Conservation (phyloP, 92 coral and sea anemone genomes). For the Isaurus tuberculatus region DNA sequence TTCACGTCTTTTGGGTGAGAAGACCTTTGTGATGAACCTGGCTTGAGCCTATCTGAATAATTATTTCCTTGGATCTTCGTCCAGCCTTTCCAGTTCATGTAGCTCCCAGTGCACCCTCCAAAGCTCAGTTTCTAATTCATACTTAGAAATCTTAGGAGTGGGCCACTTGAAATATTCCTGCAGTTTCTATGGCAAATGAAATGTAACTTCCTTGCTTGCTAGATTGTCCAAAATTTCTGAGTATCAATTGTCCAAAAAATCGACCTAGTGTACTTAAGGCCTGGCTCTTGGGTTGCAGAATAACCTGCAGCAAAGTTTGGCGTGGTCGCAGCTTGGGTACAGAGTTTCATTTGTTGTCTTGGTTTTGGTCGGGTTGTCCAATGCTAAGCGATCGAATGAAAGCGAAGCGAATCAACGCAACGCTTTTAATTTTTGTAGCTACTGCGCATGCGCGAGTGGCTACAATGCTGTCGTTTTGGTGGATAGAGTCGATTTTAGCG, state of each 20-base stretch:
- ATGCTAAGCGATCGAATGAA: no score
- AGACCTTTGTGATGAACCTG: slow-evolving; percentile 41
- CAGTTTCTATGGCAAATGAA: slow-evolving; percentile 29
- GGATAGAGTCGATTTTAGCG: no score
- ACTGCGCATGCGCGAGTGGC: no score
- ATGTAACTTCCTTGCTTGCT: slow-evolving; percentile 34
- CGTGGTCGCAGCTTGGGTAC: no score
- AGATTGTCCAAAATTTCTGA: slow-evolving; percentile 43
- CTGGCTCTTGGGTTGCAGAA: no score
- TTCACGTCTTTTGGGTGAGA: slow-evolving; percentile 44
- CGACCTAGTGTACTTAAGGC: no score
- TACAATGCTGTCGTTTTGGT: no score
- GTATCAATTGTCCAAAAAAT: slow-evolving; percentile 11
- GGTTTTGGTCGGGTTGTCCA: no score
- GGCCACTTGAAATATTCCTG: slow-evolving; percentile 52
- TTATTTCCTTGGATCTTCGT: slow-evolving; percentile 55
- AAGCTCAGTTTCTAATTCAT: slow-evolving; percentile 27
- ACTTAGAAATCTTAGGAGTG: slow-evolving; percentile 34
- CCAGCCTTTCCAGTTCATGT: slow-evolving; percentile 51
- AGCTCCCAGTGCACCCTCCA: slow-evolving; percentile 55
- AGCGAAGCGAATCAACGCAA: no score
- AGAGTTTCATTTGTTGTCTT: no score
- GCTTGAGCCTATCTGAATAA: slow-evolving; percentile 37
- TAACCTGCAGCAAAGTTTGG: no score
- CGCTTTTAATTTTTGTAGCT: no score